Conservation (phyloP, 2,113 vertebrate species). For the Paracanthobrama guichenoti region DNA sequence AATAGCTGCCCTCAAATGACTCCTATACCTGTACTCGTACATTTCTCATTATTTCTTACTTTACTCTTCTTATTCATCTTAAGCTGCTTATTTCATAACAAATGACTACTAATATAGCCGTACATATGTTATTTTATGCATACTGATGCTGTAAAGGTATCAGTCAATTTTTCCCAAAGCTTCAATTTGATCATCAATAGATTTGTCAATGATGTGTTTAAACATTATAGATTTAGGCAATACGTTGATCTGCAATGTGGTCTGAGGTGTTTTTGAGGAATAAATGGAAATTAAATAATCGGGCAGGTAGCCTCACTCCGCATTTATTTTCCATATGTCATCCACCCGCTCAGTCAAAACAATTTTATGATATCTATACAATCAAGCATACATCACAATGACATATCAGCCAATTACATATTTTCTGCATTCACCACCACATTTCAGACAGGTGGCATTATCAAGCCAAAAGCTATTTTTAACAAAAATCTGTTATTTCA, state of each 20-base stretch:
- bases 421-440: constrained; percentile 3
- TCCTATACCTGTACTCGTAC: background rate
- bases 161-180: background rate
- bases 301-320: background rate
- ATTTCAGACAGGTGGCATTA: constrained; percentile 18
- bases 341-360: constrained; percentile 40
- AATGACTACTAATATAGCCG: background rate
- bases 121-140: background rate
- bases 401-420: constrained; percentile 24
- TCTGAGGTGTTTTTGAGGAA: background rate
- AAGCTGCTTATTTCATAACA: background rate
- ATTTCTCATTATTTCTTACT: constrained; percentile 20
- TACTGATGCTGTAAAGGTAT: background rate
- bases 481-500: background rate
- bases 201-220: background rate
- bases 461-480: constrained; percentile 4
- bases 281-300: constrained; percentile 20
- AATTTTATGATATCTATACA: constrained; percentile 42
- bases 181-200: background rate
- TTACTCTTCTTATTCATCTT: background rate
- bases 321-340: constrained; percentile 45
- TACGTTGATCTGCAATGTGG: background rate
- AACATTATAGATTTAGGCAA: background rate
- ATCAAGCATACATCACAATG: constrained; percentile 53
- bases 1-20: background rate